Evolutionary conservation across 1,140 invertebrate genomes (phyloP).

Genomic region (Cheumatopsyche charites): DNA sequence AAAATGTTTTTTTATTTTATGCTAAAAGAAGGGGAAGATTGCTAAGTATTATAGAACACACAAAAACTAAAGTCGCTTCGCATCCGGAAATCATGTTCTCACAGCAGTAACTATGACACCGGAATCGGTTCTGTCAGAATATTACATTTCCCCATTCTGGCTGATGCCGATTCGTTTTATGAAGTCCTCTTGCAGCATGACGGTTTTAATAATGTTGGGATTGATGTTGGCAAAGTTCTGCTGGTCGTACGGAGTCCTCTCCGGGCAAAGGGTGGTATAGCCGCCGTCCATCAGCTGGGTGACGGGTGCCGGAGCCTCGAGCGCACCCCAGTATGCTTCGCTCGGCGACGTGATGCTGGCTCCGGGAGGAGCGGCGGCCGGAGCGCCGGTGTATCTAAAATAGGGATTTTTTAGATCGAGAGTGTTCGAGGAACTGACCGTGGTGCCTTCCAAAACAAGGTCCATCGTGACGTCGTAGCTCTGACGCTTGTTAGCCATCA

Average conservation of each 20-base stretch:
- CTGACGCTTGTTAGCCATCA: constrained; percentile 96
- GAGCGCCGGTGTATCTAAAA: constrained; percentile 90
- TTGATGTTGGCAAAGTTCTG: constrained; percentile 58
- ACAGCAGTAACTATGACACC: constrained; percentile 23
- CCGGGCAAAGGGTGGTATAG: constrained; percentile 50
- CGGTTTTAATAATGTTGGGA: constrained; percentile 60
- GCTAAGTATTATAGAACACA: too few species aligned
- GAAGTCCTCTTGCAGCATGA: constrained; percentile 62
- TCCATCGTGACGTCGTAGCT: constrained; percentile 99
- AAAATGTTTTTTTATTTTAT: too few species aligned
- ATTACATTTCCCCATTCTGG: constrained; percentile 62
- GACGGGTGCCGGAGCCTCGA: constrained; percentile 68
- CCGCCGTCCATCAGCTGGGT: constrained; percentile 44
- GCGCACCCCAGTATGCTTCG: constrained; percentile 87
- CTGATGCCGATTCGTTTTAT: constrained; percentile 61
- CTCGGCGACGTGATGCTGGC: constrained; percentile 88
- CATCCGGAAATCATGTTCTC: background rate
- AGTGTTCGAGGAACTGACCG: constrained; percentile 83
- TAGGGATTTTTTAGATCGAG: constrained; percentile 99
- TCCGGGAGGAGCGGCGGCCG: constrained; percentile 87
- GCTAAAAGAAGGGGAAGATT: too few species aligned
- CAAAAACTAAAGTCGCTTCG: too few species aligned
- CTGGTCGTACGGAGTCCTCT: constrained; percentile 55
- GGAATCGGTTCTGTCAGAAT: background rate
- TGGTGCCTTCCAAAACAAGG: constrained; percentile 86